Evolutionary conservation across 2,797 vertebrate genomes (phyloP).

Genomic region (Okamejei kenojei): DNA sequence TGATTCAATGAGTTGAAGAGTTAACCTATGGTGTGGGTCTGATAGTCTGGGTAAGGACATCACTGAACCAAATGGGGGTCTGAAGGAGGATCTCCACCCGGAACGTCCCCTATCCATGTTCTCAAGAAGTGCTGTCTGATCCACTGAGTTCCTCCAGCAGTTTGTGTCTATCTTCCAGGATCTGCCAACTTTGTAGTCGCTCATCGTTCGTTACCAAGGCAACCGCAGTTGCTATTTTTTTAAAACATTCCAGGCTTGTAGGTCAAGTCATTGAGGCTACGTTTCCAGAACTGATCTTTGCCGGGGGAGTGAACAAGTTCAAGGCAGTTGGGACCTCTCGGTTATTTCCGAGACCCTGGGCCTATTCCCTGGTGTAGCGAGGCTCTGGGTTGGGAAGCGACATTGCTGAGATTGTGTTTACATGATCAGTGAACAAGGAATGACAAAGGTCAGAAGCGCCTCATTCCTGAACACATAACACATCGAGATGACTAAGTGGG

Average conservation of each 20-base stretch:
- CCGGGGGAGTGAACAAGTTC: background rate
- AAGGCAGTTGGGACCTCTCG: background rate
- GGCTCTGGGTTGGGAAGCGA: background rate
- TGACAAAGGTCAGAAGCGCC: slow-evolving; percentile 13
- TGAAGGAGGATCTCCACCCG: no score
- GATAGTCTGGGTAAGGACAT: no score
- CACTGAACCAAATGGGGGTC: no score
- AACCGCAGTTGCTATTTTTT: no score
- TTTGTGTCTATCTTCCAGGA: no score
- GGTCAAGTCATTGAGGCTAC: background rate
- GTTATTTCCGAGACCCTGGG: background rate
- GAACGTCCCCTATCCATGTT: no score
- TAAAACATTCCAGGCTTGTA: background rate
- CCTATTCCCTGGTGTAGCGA: background rate
- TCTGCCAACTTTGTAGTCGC: no score
- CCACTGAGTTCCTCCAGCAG: no score
- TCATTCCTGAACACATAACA: slow-evolving; percentile 1
- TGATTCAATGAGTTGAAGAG: no score
- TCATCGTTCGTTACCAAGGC: no score
- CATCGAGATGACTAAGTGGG: slow-evolving; percentile 5
- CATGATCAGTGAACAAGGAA: background rate
- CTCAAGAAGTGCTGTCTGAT: no score
- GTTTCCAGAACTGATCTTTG: background rate
- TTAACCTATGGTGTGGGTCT: no score
- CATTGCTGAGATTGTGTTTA: background rate